These are phyloP conservation scores for Poecilia velifera DNA, from an alignment of 2,797 vertebrate genomes.

Conservation along the genomic window DNA sequence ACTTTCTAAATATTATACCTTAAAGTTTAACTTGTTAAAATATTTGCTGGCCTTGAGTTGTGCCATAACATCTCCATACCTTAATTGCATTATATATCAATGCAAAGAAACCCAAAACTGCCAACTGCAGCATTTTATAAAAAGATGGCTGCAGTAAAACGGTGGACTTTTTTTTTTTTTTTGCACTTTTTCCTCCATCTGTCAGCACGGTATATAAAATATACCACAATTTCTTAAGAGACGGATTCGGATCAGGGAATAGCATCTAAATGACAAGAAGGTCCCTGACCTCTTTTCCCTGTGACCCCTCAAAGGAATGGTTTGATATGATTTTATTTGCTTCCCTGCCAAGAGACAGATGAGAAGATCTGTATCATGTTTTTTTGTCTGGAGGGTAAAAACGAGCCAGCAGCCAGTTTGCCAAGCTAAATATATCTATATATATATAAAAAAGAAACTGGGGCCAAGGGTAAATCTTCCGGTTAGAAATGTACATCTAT, in stretches of 20 bases:
- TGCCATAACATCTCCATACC: background rate
- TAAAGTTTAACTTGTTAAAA: too few species aligned
- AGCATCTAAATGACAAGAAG: slow-evolving; percentile 10
- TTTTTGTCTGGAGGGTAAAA: slow-evolving; percentile 12
- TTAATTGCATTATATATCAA: background rate
- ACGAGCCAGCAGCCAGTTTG: slow-evolving; percentile 8
- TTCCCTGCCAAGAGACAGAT: slow-evolving; percentile 9
- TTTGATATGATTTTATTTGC: slow-evolving; percentile 16
- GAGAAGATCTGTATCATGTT: slow-evolving; percentile 18
- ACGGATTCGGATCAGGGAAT: background rate
- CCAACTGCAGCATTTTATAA: background rate
- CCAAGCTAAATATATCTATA: background rate
- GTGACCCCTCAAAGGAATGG: slow-evolving; percentile 2
- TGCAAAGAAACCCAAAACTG: background rate
- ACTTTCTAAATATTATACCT: background rate
- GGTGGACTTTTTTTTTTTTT: background rate
- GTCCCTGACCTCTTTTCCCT: slow-evolving; percentile 3
- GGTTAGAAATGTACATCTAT: background rate
- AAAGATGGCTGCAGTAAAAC: background rate
- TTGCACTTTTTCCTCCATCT: background rate
- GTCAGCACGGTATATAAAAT: background rate
- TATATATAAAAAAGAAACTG: background rate
- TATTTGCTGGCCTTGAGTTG: background rate
- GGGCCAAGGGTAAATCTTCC: background rate
- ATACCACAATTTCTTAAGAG: slow-evolving; percentile 6